Evolutionary conservation across 35 echinoderm and acorn worm species (phyloP), one percentile per base, ranked within the genome.

Genomic region (Apostichopus parvimensis): DNA sequence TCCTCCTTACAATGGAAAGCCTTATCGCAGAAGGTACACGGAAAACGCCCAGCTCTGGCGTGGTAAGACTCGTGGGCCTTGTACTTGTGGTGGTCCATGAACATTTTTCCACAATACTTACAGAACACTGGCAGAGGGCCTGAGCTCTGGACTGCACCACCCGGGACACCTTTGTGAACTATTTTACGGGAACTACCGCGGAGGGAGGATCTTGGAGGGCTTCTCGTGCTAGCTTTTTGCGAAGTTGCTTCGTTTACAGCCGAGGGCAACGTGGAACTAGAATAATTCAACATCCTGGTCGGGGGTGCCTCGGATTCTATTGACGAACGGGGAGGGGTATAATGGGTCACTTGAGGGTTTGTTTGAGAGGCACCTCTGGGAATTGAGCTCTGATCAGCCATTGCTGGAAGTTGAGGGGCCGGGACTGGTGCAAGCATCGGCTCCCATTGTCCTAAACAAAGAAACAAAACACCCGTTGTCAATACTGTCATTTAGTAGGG

Each of bases 361-460:
- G 17, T n/a, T 75, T 75, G 71, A 18, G 71, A 75, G 21, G 71
- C 71, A 75, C 14, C 71, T 75, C 71, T 75, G 71, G 17, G 14
- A 14, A 22, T 22, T 18, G 71, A n/a, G 21, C 14, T 20, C 15
- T 75, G 17, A 75, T 75, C 71, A n/a, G 71, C 71, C 6, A 75
- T 75, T 20, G 71, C 7, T 75, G 71, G n/a, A 6, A 75, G 71
- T 75, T 75, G 71, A 1, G 58, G 58, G 71, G 21, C 71, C 71
- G 71, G 70, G 70, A 73, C 70, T 17, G 70, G 71, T 75, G 15
- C 71, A 22, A 75, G 11, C 71, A 24, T 18, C 71, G 14, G 17
- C n/a, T 75, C 71, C 71, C 71, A 75, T 20, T 75, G 21, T 75
- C 71, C 71, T 75, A 75, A 75, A 75, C 71, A 75, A 75, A 75